phyloP scores from a whole-genome alignment of 2,797 vertebrate species.

The Muscicapa comitata region DNA sequence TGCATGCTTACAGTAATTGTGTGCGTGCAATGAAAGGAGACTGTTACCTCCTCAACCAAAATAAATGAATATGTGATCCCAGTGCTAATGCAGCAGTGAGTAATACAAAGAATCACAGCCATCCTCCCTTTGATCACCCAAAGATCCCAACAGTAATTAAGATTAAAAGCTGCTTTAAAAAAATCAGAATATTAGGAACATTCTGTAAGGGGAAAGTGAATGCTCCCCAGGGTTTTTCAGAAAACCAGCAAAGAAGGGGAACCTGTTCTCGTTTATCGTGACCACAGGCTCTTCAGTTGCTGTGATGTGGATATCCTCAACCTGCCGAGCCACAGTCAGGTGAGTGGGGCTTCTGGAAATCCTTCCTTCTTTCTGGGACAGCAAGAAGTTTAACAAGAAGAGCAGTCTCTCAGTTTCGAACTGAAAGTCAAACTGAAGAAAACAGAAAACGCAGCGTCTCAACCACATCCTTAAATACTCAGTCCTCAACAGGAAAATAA shows the following conservation, averaged over 20 bases:
- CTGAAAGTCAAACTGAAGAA: slow-evolving; percentile 55
- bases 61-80: slow-evolving; percentile 19
- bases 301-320: neutral
- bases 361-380: slow-evolving; percentile 27
- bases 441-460: slow-evolving; percentile 33
- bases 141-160: slow-evolving; percentile 24
- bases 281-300: neutral
- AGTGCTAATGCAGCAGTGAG: slow-evolving; percentile 3
- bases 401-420: slow-evolving; percentile 9
- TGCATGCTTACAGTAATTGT: slow-evolving; percentile 49
- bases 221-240: neutral
- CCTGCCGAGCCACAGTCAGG: neutral
- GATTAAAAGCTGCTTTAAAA: neutral
- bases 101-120: slow-evolving; percentile 32
- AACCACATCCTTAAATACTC: slow-evolving; percentile 42
- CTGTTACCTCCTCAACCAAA: slow-evolving; percentile 27
- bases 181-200: neutral
- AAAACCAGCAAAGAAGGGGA: neutral
- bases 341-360: slow-evolving; percentile 8
- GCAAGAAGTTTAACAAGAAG: slow-evolving; percentile 3
- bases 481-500: neutral
- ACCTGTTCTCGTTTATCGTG: neutral
- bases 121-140: slow-evolving; percentile 46
- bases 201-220: neutral
- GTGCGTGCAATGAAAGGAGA: slow-evolving; percentile 48